Evolutionary conservation across 2,888 invertebrate species (phyloP).

Genomic region (Rugalucina vietnamica): DNA sequence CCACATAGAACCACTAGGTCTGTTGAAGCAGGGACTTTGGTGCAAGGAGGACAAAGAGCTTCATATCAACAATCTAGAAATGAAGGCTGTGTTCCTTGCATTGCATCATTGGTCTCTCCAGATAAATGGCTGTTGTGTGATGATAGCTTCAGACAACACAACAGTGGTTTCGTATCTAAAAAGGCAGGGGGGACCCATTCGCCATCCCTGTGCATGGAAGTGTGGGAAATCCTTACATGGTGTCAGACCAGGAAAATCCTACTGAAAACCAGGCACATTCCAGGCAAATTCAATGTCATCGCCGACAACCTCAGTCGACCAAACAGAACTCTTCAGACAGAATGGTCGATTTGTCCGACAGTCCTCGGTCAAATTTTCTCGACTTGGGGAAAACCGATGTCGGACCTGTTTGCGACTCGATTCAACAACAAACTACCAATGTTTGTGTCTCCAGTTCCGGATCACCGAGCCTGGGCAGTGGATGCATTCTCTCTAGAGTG

Average conservation of each 20-base stretch:
- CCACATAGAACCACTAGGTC: not conserved
- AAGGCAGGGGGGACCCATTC: too few relatives aligned
- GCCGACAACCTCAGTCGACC: not conserved
- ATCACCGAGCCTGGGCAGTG: slow-evolving; percentile 14
- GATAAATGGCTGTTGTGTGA: too few relatives aligned
- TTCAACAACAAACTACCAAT: too few relatives aligned
- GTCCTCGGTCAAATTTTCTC: not conserved
- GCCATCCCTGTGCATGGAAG: not conserved
- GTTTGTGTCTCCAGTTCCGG: slow-evolving; percentile 12
- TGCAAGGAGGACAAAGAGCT: not conserved
- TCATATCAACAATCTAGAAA: not conserved
- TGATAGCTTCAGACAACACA: too few relatives aligned
- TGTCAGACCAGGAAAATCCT: not conserved
- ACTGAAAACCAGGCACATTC: not conserved
- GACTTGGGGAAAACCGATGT: not conserved
- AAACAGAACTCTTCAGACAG: not conserved
- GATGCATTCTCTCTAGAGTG: slow-evolving; percentile 37
- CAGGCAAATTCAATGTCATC: not conserved
- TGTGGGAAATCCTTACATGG: not conserved
- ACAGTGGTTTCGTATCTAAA: too few relatives aligned
- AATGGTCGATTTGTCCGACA: not conserved
- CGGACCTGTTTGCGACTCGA: slow-evolving; percentile 28
- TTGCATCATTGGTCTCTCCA: too few relatives aligned
- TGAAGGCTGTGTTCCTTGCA: not conserved
- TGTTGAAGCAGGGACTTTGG: not conserved